Base-by-base conservation (phyloP, 2,888 invertebrate genomes). In the Cerceris ruficornis region DNA sequence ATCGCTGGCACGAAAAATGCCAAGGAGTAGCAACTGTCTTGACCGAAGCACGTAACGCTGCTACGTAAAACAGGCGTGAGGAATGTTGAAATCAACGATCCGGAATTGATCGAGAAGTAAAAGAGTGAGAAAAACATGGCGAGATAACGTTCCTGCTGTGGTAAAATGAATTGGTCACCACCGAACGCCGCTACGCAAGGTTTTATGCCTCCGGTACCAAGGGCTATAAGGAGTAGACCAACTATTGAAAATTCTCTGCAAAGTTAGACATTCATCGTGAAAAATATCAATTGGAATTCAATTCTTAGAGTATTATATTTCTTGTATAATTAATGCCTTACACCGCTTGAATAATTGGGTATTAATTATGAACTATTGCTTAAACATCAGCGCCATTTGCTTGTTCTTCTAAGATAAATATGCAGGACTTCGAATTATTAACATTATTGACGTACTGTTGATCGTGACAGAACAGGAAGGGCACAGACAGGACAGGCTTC, bases 171-270 rank as follows among this genome's bases (percentile, higher is more conserved):
- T 93, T 98, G 98, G 92, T 99, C 98, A 0, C 98, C 98, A 0
- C 98, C 99, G 91, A 99, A 98, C 0, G 98, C 97, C 0, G 98
- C 95, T 0, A 99, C 98, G 89, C 98, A 98, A 0, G 98, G 98
- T 90, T 99, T 99, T 86, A 99, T 99, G 0, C 98, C 98, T 1
- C 98, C 98, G 0, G 98, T 98, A 0, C 98, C 98, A 13, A 98
- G 87, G 0, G 98, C 98, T 86, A 99, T 97, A 41, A 96, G 92
- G 0, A 96, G 84, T 14, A 97, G 92, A 0, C 96, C 96, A 28
- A 96, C 2, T 41, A 96, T 93, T n/a, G 95, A 95, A 61, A 95
- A 94, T 85, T 93, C 92, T 85, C 96, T 96, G 93, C 50, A 70
- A 80, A 80, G 11, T 69, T 9, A 49, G 7, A 57, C 11, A 50